These are phyloP conservation scores for Philotrypesis tridentata DNA, from an alignment of 1,140 invertebrate species.

Conservation along the genomic window DNA sequence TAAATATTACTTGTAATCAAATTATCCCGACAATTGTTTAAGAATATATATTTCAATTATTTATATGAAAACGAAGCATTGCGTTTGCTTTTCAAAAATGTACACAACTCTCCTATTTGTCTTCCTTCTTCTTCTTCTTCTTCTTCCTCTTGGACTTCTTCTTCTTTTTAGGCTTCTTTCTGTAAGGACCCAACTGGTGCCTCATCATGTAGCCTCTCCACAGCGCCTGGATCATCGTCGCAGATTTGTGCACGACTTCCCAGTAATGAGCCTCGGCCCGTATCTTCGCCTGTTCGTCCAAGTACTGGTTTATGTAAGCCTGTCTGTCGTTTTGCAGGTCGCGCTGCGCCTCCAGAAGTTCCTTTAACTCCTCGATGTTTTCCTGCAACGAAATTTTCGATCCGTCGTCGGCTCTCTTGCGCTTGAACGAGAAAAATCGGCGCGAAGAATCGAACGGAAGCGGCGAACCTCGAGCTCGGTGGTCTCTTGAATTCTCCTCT, in stretches of 20 bases:
- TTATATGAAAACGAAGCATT: constrained; percentile 62
- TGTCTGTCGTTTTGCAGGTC: constrained; percentile 51
- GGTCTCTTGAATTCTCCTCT: constrained; percentile 56
- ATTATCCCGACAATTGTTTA: constrained; percentile 69
- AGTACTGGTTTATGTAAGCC: constrained; percentile 56
- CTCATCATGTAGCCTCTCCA: constrained; percentile 67
- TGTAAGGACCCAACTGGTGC: constrained; percentile 54
- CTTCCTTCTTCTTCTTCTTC: no score
- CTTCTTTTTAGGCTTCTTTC: constrained; percentile 40
- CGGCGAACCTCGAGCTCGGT: constrained; percentile 59
- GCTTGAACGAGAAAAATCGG: no score
- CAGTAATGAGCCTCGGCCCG: constrained; percentile 52
- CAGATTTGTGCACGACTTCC: constrained; percentile 52
- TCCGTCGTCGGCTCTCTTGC: no score
- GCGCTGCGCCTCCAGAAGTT: constrained; percentile 51
- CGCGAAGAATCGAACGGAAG: no score
- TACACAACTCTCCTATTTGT: background rate
- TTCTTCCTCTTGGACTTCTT: constrained; percentile 21
- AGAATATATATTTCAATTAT: constrained; percentile 71
- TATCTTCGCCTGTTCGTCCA: constrained; percentile 46
- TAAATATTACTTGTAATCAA: constrained; percentile 65
- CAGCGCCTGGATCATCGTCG: constrained; percentile 60
- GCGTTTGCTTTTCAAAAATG: background rate
- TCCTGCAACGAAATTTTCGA: constrained; percentile 51
- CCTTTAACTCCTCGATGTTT: constrained; percentile 58